Evolutionary conservation across 1,140 invertebrate genomes (phyloP).

Genomic region (Lepidurus apus): DNA sequence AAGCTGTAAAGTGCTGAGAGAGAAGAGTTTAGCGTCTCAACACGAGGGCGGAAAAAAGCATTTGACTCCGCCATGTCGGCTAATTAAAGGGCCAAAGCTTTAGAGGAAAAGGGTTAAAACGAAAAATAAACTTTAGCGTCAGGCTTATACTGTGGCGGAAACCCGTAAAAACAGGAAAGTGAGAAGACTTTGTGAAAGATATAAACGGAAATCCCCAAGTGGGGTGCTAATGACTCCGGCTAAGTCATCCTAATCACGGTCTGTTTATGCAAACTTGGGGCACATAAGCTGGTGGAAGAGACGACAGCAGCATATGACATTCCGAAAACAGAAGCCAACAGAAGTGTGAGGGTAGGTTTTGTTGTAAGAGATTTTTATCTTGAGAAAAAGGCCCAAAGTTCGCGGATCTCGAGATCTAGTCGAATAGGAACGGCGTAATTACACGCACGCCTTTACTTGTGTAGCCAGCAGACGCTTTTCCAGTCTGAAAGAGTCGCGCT

Average conservation of each 20-base stretch:
- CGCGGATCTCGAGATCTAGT: not conserved
- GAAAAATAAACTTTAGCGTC: not conserved
- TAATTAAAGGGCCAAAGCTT: not conserved
- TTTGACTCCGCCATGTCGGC: not conserved
- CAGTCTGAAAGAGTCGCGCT: not conserved
- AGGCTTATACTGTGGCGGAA: not conserved
- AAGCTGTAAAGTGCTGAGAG: not conserved
- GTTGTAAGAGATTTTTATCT: too few relatives aligned
- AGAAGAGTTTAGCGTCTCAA: not conserved
- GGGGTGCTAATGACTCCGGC: not conserved
- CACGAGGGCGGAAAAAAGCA: not conserved
- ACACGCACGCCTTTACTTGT: not conserved
- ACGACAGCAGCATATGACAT: not conserved
- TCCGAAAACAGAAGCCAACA: not conserved
- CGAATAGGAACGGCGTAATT: constrained; percentile 1
- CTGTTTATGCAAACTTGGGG: not conserved
- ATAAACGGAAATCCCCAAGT: not conserved
- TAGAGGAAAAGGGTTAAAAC: not conserved
- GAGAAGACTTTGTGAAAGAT: not conserved
- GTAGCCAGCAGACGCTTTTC: not conserved
- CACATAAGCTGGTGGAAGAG: not conserved
- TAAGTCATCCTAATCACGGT: not conserved
- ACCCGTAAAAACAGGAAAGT: not conserved
- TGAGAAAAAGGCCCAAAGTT: not conserved
- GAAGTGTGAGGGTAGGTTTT: too few relatives aligned